phyloP scores from a whole-genome alignment of 1,140 invertebrate species.

The Drosophila virilis region DNA sequence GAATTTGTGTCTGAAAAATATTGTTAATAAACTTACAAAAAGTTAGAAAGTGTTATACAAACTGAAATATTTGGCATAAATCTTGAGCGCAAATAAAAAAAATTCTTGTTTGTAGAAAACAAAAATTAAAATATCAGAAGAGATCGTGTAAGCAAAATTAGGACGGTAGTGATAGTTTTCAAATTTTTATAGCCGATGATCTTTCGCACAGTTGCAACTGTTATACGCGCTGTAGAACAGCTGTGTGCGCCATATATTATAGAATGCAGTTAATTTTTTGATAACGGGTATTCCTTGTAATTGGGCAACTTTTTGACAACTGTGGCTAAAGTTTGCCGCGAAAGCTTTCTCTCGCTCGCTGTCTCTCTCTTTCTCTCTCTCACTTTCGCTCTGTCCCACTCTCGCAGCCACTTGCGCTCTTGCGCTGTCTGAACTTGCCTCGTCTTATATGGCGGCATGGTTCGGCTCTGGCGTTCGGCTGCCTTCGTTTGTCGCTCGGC shows the following conservation, averaged over 20 bases:
- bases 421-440: slow-evolving; percentile 7
- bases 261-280: slow-evolving; percentile 22
- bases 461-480: slow-evolving; percentile 32
- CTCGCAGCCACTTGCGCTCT: not conserved
- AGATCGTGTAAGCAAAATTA: not conserved
- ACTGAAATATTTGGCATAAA: too few species aligned
- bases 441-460: slow-evolving; percentile 23
- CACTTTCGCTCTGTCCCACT: not conserved
- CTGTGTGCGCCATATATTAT: not conserved
- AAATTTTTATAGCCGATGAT: not conserved
- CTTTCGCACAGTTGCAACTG: slow-evolving; percentile 38
- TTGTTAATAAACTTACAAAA: too few species aligned
- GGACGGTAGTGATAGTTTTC: too few species aligned
- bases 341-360: not conserved
- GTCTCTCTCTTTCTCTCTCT: not conserved
- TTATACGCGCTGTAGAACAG: slow-evolving; percentile 42
- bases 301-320: slow-evolving; percentile 15
- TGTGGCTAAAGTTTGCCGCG: not conserved
- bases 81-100: too few species aligned
- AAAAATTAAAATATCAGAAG: not conserved
- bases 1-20: too few species aligned
- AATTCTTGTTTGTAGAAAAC: not conserved
- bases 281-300: slow-evolving; percentile 44
- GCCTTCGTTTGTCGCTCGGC: slow-evolving; percentile 17
- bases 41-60: too few species aligned